Evolutionary conservation across 2,888 invertebrate genomes (phyloP), one percentile per base, ranked within the genome.

Genomic region (Pachydiplax longipennis): DNA sequence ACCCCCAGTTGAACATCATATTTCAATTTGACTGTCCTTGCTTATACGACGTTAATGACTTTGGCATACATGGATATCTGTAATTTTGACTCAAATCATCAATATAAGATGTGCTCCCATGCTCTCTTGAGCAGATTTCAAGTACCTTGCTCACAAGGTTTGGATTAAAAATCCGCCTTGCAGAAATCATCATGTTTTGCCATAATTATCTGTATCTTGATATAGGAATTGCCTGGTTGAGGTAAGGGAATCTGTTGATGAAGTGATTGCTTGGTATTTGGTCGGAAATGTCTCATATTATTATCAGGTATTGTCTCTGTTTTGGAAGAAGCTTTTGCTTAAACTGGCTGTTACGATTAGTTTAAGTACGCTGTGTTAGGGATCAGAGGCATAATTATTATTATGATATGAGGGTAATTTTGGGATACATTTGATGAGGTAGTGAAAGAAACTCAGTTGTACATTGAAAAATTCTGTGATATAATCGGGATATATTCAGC

Each of bases 391-490:
- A 65, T 87, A n/a, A 87, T 87, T 40, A 15, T 61, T n/a, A 61
- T 65, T 87, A 37, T n/a, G 22, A 87, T 18, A 18, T 65, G n/a
- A 65, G 65, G 35, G 35, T 31, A 61, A 87, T 37, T 37, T 37
- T 40, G 22, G 58, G 83, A 58, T 83, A 58, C 22, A 87, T 37
- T 37, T 37, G n/a, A 61, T n/a, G n/a, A 37, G 58, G n/a, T 61
- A 87, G 37, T 22, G 61, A 37, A 35, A 37, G 37, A 87, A 61
- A 65, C 65, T 37, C 58, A 87, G 87, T 61, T 87, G 87, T 87
- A 87, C 87, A 87, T 61, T 87, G 83, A 87, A 58, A 61, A 87
- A 87, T 61, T 87, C 87, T 87, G 87, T 87, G 87, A 87, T 87
- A 87, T 87, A n/a, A 87, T 87, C 87, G 31, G 87, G 73, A 87